Base-by-base conservation (phyloP, 92 coral and sea anemone genomes). In the Phenganax stokvisi region DNA sequence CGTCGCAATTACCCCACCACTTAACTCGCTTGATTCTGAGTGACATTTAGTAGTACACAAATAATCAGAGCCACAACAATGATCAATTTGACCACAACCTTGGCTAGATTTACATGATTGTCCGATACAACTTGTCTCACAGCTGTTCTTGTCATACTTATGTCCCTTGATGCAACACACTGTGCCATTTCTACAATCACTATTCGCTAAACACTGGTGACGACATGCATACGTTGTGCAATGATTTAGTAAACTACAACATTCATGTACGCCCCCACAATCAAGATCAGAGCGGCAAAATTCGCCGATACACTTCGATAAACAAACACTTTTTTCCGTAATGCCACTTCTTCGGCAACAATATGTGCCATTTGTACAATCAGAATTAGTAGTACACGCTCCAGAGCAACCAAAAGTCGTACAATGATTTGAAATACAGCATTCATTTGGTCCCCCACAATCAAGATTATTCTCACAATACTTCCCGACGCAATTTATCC, bases 201-300 rank as follows among this genome's bases (percentile, higher is more conserved):
- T 13, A 15, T 66, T 66, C 13, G 72, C 9, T 9, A 66, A 15
- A 30, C 72, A 66, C 25, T 66, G 47, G 51, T 66, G 47, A 10
- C 72, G 72, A 30, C 72, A 66, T 20, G 47, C 72, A 51, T 66
- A 30, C 9, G 72, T 66, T 66, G 47, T 66, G 51, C 72, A 66
- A 30, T 66, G 72, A 1, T 66, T 37, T 9, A 66, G 31, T 51
- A 9, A 12, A 30, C 72, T 66, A 66, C 72, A 66, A 47, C 72
- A 66, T 51, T 66, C 72, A 7, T 66, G 72, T 30, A 10, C 47
- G 12, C 72, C 72, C 13, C 72, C 72, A 66, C 72, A 66, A 51
- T 66, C 72, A 30, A 2, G 28, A 30, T 66, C 20, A 0, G 51
- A 27, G 7, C 10, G 51, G 51, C 72, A 66, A 66, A 20, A 66